A percentile compares a stretch with the other conserved stretches of the same genome.
Conservation (phyloP, 1,140 invertebrate genomes). For the Aphis gossypii region DNA sequence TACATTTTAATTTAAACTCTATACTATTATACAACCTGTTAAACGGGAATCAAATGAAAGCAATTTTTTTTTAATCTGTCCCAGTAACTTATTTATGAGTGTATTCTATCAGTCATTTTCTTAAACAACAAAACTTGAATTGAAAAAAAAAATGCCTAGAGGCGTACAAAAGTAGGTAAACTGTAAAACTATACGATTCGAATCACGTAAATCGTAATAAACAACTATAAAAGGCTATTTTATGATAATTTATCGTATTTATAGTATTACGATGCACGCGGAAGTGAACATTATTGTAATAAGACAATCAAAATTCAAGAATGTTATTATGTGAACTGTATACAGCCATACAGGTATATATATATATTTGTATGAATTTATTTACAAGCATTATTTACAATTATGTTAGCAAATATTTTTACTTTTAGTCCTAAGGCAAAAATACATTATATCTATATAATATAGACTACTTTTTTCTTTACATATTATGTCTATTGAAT, state of each 20-base stretch:
- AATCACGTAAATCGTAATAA: constrained; percentile 28
- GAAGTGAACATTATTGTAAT: not conserved
- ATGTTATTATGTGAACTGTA: not conserved
- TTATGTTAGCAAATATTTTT: not conserved
- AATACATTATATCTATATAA: not conserved
- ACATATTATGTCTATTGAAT: not conserved
- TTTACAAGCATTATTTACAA: not conserved
- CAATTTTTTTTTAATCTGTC: not conserved
- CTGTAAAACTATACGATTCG: not conserved
- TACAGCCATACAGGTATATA: not conserved
- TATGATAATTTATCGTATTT: not conserved
- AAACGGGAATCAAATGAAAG: not conserved
- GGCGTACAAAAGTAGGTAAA: not conserved
- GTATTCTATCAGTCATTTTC: not conserved
- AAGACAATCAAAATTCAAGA: constrained; percentile 18
- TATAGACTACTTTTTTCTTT: not conserved
- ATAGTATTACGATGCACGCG: not conserved
- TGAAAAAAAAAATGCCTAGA: not conserved
- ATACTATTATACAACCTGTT: not conserved
- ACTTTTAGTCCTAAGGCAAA: constrained; percentile 4
- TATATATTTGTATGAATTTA: not conserved
- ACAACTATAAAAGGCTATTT: not conserved
- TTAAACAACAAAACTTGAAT: not conserved
- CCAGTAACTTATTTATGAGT: not conserved
- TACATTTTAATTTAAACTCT: not conserved